These are phyloP conservation scores for Phasianus colchicus DNA, from an alignment of 2,113 vertebrate genomes.

Conservation along the genomic window DNA sequence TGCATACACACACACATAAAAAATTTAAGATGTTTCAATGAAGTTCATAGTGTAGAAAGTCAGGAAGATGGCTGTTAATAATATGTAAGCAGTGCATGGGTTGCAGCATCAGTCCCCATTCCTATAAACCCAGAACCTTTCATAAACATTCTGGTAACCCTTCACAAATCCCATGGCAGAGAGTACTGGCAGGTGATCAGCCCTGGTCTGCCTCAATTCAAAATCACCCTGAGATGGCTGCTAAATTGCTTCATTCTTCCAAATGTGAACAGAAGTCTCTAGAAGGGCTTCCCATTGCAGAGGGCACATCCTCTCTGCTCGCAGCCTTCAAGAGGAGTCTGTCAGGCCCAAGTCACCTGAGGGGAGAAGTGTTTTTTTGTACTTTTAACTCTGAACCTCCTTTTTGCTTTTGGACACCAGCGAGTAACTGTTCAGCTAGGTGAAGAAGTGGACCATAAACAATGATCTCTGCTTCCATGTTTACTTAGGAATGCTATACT, in stretches of 20 bases:
- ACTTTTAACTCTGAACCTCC: slow-evolving; percentile 10
- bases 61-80: not conserved
- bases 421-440: slow-evolving; percentile 36
- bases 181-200: not conserved
- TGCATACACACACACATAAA: not conserved
- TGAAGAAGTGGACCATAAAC: slow-evolving; percentile 63
- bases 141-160: not conserved
- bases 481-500: slow-evolving; percentile 76
- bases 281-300: not conserved
- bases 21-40: not conserved
- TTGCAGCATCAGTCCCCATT: not conserved
- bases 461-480: slow-evolving; percentile 69
- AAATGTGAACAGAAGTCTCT: not conserved
- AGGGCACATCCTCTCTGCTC: not conserved
- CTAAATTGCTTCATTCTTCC: not conserved
- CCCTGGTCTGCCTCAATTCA: not conserved
- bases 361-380: slow-evolving; percentile 13
- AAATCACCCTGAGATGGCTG: not conserved
- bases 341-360: slow-evolving; percentile 27
- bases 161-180: not conserved
- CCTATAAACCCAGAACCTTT: not conserved
- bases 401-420: not conserved
- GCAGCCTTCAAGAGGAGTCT: not conserved
- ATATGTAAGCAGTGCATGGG: accelerated
- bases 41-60: not conserved